Conservation (phyloP, 2,797 vertebrate genomes). For the Euphonia xanthogaster region DNA sequence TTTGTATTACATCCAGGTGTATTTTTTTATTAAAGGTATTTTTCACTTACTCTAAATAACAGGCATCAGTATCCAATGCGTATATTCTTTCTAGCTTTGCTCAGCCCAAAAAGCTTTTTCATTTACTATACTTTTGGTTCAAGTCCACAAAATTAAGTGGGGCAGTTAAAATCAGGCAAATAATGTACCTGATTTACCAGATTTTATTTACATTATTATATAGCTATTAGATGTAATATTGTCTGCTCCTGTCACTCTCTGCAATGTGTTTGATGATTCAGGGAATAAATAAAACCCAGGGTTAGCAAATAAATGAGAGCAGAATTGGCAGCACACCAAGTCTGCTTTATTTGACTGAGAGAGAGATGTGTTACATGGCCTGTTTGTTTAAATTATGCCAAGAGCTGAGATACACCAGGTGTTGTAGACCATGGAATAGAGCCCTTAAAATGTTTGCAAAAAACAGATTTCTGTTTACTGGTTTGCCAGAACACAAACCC, state of each 20-base stretch:
- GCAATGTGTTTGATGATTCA: conserved; percentile 57
- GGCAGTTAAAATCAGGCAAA: conserved; percentile 27
- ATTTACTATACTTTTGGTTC: conserved; percentile 24
- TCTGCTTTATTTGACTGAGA: conserved; percentile 64
- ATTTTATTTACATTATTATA: conserved; percentile 69
- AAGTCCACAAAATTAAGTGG: conserved; percentile 38
- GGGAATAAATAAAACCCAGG: conserved; percentile 55
- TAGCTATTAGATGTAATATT: conserved; percentile 64
- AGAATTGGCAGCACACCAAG: conserved; percentile 62
- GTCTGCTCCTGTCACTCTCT: conserved; percentile 60
- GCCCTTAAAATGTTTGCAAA: conserved; percentile 34
- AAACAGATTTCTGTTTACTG: conserved; percentile 19
- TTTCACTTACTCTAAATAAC: conserved; percentile 17
- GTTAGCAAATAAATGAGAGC: conserved; percentile 63
- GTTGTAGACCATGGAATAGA: conserved; percentile 5
- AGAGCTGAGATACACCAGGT: conserved; percentile 57
- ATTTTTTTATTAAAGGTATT: conserved; percentile 22
- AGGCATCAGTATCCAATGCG: neutral
- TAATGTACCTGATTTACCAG: conserved; percentile 49
- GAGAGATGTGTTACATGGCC: conserved; percentile 45
- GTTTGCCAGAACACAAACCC: conserved; percentile 1
- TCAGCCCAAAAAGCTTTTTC: conserved; percentile 25
- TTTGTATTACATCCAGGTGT: conserved; percentile 15
- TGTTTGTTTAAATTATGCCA: conserved; percentile 60
- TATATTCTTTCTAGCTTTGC: neutral